Conservation (phyloP, 1,140 invertebrate genomes). For the Arion vulgaris region DNA sequence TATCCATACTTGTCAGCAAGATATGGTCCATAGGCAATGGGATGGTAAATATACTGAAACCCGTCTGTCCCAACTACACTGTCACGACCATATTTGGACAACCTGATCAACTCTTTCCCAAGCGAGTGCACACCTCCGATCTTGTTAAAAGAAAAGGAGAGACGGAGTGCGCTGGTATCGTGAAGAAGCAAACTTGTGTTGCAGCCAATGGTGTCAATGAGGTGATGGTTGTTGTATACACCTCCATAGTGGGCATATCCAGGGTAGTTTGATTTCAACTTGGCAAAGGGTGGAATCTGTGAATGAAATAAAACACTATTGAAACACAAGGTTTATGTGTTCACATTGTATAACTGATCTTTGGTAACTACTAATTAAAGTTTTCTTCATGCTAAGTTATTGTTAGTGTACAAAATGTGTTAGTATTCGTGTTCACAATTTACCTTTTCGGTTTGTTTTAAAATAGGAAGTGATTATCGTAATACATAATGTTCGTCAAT, state of each 20-base stretch:
- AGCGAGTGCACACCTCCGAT: slow-evolving; percentile 64
- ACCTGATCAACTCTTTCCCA: slow-evolving; percentile 55
- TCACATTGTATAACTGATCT: no score
- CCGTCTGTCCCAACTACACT: slow-evolving; percentile 60
- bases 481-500: no score
- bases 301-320: background rate
- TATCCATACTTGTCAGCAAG: slow-evolving; percentile 69
- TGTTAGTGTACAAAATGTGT: no score
- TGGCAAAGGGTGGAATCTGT: slow-evolving; percentile 52
- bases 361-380: no score
- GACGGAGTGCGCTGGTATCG: slow-evolving; percentile 65
- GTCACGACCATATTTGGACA: slow-evolving; percentile 64
- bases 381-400: no score
- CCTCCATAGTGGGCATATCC: slow-evolving; percentile 66
- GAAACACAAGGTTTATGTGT: no score
- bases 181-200: slow-evolving; percentile 54
- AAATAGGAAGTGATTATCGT: no score
- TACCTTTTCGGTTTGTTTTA: no score
- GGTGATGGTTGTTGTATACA: slow-evolving; percentile 55
- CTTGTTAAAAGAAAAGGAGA: slow-evolving; percentile 66
- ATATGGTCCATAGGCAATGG: slow-evolving; percentile 68
- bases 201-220: slow-evolving; percentile 55
- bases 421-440: no score
- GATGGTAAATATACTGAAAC: slow-evolving; percentile 66
- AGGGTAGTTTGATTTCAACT: slow-evolving; percentile 58